Percentiles rank a stretch among this genome's conserved stretches.
These are phyloP conservation scores for Helicorthomorpha holstii DNA, from an alignment of 1,140 invertebrate genomes.

Conservation along the genomic window DNA sequence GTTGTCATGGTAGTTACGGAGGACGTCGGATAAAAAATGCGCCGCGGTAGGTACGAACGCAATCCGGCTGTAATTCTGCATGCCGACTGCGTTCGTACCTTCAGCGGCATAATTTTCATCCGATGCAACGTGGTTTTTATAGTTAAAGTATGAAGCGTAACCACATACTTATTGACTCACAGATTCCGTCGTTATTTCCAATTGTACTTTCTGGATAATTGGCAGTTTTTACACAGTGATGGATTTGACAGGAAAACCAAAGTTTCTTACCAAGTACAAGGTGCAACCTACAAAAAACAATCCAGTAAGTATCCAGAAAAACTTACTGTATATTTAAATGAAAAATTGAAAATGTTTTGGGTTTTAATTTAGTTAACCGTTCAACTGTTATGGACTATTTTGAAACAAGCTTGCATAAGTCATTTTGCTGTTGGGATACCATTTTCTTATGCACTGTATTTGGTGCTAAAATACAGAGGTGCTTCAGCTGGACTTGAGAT, in stretches of 20 bases:
- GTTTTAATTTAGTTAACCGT: neutral
- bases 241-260: conserved; percentile 53
- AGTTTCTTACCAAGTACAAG: conserved; percentile 51
- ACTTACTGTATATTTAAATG: neutral
- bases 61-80: too few relatives aligned
- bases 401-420: conserved; percentile 56
- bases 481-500: conserved; percentile 45
- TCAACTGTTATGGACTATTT: conserved; percentile 32
- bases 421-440: conserved; percentile 53
- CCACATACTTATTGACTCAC: too few relatives aligned
- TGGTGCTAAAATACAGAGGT: conserved; percentile 46
- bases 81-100: too few relatives aligned
- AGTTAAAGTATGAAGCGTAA: too few relatives aligned
- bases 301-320: conserved; percentile 44
- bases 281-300: conserved; percentile 67
- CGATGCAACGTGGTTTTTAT: too few relatives aligned
- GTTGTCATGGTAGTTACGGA: too few relatives aligned
- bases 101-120: too few relatives aligned
- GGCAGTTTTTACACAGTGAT: conserved; percentile 54
- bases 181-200: conserved; percentile 33
- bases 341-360: neutral
- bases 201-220: conserved; percentile 53
- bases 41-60: too few relatives aligned
- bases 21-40: too few relatives aligned
- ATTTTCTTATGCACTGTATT: conserved; percentile 40